Evolutionary conservation across 2,113 vertebrate species (phyloP).

Genomic region (Taurulus bubalis): DNA sequence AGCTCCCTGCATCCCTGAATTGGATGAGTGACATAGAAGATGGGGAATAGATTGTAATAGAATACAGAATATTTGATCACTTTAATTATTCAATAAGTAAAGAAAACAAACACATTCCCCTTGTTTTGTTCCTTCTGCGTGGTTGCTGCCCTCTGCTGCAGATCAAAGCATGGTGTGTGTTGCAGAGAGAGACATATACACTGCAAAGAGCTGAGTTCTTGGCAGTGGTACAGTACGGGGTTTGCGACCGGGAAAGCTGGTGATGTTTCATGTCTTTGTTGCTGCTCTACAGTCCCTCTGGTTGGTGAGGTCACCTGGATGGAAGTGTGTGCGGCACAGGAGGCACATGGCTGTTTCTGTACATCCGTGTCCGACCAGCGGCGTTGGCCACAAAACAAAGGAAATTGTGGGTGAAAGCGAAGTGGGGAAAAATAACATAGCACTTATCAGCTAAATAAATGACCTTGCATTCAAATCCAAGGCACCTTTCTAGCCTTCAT

Average conservation of each 20-base stretch:
- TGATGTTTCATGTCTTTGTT: constrained; percentile 19
- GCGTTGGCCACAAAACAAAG: not conserved
- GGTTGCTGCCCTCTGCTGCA: constrained; percentile 6
- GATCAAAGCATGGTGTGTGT: not conserved
- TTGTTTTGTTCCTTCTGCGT: not conserved
- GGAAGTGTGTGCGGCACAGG: not conserved
- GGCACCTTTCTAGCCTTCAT: not conserved
- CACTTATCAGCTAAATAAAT: not conserved
- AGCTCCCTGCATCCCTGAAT: not conserved
- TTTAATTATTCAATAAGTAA: not conserved
- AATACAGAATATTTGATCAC: not conserved
- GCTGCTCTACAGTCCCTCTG: not conserved
- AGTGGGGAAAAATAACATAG: not conserved
- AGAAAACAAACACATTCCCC: not conserved
- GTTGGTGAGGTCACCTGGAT: not conserved
- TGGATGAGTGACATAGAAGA: not conserved
- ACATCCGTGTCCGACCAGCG: not conserved
- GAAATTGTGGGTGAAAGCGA: not conserved
- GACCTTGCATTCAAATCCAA: not conserved
- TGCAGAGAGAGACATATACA: not conserved
- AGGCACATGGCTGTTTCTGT: not conserved
- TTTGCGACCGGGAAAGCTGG: constrained; percentile 6
- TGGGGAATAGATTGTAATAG: not conserved
- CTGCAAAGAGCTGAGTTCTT: constrained; percentile 19
- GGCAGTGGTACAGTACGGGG: constrained; percentile 3